phyloP scores from a whole-genome alignment of 2,797 vertebrate species.

The Brotogeris chrysoptera region DNA sequence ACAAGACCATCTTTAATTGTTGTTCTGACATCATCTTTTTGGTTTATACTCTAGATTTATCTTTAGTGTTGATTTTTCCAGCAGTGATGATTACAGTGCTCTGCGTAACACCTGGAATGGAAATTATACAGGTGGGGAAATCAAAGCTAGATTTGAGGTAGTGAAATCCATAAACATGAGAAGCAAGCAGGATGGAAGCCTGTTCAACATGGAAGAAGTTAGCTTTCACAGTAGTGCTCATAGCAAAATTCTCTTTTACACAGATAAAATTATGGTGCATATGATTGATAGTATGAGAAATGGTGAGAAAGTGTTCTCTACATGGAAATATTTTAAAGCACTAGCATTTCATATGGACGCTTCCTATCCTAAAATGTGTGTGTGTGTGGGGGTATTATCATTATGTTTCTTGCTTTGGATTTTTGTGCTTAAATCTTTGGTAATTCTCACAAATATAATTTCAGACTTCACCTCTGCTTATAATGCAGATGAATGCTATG shows the following conservation, averaged over 20 bases:
- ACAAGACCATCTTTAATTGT: neutral
- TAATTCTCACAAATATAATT: slow-evolving; percentile 82
- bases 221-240: slow-evolving; percentile 84
- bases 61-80: neutral
- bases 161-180: slow-evolving; percentile 80
- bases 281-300: neutral
- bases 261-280: neutral
- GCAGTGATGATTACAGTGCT: slow-evolving; percentile 79
- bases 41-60: neutral
- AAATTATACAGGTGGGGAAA: slow-evolving; percentile 69
- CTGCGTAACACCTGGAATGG: slow-evolving; percentile 77
- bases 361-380: neutral
- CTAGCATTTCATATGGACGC: neutral
- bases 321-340: neutral
- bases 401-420: neutral
- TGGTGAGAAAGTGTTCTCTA: neutral
- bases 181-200: slow-evolving; percentile 67
- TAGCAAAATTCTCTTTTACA: slow-evolving; percentile 61
- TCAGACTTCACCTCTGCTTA: slow-evolving; percentile 86
- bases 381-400: neutral
- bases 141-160: slow-evolving; percentile 82
- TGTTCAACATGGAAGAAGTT: slow-evolving; percentile 83
- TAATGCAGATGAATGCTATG: slow-evolving; percentile 75
- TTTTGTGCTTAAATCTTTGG: slow-evolving; percentile 81
- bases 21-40: neutral